Evolutionary conservation across 2,797 vertebrate genomes (phyloP), one percentile per base, ranked within the genome.

Genomic region (Phoeniculus purpureus): DNA sequence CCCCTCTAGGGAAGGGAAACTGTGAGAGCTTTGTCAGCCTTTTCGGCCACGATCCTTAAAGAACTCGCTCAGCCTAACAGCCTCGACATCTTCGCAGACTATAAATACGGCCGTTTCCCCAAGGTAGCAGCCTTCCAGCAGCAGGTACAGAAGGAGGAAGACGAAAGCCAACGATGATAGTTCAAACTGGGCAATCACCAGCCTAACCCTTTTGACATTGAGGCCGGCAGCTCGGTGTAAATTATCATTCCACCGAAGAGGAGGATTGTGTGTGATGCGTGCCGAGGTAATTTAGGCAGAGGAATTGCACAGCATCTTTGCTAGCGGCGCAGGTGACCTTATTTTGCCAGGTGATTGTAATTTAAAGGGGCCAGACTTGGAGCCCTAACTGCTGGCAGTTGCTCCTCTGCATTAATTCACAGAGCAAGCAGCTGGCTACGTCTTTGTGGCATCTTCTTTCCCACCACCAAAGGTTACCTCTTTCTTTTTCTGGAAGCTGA

Each of bases 201-300:
- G n/a, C 6, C 48, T 88, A 82, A 75, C 20, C 40, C 6, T 34
- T 82, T 78, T 93, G 91, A 88, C 87, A 81, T 19, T 94, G 74
- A 93, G 59, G 3, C 43, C 13, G 2, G 12, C 5, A 70, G 5
- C 21, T 81, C 50, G 34, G 59, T 95, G 87, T 96, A 97, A 84
- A 97, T 97, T 98, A 97, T 97, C 82, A 97, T 96, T 97, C 92
- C 93, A 92, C 56, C 89, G 82, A 91, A 97, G 93, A 93, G 81
- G 93, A 96, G 96, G 96, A 94, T 94, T 96, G 80, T 93, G 97
- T 97, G 97, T 97, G 95, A 97, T 97, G 98, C 96, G 89, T 95
- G 96, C 91, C 60, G 78, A 96, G 93, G 96, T 97, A 97, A 97
- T 98, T 98, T 97, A 97, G 90, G 94, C 78, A 96, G 95, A 97